Evolutionary conservation across 2,797 vertebrate genomes (phyloP), one percentile per base, ranked within the genome.

Genomic region (Lepus townsendii): DNA sequence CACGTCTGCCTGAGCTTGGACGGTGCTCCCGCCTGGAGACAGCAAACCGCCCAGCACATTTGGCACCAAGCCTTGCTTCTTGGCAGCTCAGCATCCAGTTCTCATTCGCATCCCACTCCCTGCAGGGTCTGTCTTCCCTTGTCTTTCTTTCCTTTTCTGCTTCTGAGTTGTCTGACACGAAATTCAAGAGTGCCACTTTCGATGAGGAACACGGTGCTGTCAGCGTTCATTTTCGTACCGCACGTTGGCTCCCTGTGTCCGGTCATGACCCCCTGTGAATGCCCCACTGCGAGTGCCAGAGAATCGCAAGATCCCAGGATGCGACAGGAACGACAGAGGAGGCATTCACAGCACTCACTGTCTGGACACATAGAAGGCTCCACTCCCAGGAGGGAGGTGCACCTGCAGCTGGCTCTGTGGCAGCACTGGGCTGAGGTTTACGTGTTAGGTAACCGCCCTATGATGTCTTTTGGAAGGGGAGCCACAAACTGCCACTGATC

Each of bases 281-380:
- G 38, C 60, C 24, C 13, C 12, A 17, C 54, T 20, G 13, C 5
- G 54, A 57, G 22, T 62, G 63, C 35, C 68, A 13, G 71, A 65
- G 57, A 72, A 20, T 6, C 20, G 38, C 5, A 38, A 52, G 68
- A 16, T 22, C 0, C 0, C n/a, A 50, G 0, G 0, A 26, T 1
- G 27, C 1, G 19, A 42, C 13, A 12, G 24, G 20, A 62, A 22
- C n/a, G 4, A 16, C 3, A n/a, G 22, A 65, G 8, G 68, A 26
- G 2, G 5, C 4, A 32, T 35, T 5, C 0, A 16, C 88, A 9
- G 17, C 4, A 24, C 5, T 24, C 4, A 24, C 5, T 24, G 82
- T 17, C 10, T 24, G 2, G 4, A 30, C 65, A 4, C 79, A 0
- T 0, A 0, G 42, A 26, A 1, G 24, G 20, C 79, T 52, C 5